These are phyloP conservation scores for Eptesicus fuscus DNA, from an alignment of 2,113 vertebrate genomes.

Conservation along the genomic window DNA sequence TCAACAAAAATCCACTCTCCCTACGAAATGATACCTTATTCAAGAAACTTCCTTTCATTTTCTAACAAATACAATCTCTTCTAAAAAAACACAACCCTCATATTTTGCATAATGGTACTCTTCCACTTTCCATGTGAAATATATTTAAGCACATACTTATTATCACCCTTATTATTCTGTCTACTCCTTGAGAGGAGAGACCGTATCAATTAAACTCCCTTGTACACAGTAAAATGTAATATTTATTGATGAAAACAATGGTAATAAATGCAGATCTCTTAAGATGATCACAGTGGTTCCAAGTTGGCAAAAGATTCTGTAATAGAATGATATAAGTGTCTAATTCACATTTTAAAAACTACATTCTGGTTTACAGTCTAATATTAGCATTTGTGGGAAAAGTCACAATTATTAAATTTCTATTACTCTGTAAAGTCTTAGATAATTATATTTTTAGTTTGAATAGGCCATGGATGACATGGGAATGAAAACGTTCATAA, in stretches of 20 bases:
- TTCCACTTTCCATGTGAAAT: background rate
- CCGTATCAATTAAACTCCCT: background rate
- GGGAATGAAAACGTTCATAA: background rate
- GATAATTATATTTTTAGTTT: conserved; percentile 10
- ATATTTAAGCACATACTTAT: background rate
- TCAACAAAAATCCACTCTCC: background rate
- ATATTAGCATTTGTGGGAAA: background rate
- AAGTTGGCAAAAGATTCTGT: background rate
- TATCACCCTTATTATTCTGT: background rate
- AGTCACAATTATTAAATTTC: conserved; percentile 46
- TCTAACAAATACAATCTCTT: background rate
- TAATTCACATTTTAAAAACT: conserved; percentile 8
- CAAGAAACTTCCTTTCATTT: background rate
- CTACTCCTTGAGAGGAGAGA: background rate
- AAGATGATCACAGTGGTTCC: background rate
- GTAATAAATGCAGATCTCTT: background rate
- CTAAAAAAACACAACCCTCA: background rate
- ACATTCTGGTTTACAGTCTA: background rate
- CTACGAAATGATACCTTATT: background rate
- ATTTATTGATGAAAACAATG: conserved; percentile 20
- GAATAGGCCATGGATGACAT: background rate
- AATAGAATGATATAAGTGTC: background rate
- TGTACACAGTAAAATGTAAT: background rate
- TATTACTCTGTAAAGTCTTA: conserved; percentile 29
- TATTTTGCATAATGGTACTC: background rate